Evolutionary conservation across 1,140 invertebrate genomes (phyloP).

Genomic region (Mactra quadrangularis): DNA sequence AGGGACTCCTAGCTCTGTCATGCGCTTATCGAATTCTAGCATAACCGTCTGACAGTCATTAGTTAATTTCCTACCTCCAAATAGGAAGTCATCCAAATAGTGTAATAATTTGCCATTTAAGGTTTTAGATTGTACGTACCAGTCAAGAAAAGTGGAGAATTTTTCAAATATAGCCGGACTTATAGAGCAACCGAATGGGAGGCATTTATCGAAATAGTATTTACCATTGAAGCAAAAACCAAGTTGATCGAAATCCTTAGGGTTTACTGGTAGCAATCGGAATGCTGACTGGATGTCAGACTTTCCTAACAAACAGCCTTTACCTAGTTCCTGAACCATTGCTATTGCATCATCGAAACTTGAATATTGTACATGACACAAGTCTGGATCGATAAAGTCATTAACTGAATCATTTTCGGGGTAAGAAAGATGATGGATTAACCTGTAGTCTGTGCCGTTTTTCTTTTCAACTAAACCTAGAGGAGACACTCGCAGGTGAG

Average conservation of each 20-base stretch:
- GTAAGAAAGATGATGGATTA: no score
- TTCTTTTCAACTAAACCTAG: constrained; percentile 22
- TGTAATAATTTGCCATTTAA: constrained; percentile 1
- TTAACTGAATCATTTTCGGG: no score
- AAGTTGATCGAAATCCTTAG: constrained; percentile 17
- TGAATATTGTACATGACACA: constrained; percentile 21
- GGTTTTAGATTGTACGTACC: neutral
- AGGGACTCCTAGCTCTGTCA: constrained; percentile 7
- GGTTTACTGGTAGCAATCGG: constrained; percentile 38
- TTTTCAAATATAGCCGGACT: constrained; percentile 55
- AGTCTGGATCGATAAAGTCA: constrained; percentile 10
- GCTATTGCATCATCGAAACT: constrained; percentile 25
- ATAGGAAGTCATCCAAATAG: constrained; percentile 10
- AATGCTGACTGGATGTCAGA: constrained; percentile 51
- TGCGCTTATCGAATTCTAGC: neutral
- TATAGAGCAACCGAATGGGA: neutral
- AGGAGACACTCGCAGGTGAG: constrained; percentile 17
- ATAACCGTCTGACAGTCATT: neutral
- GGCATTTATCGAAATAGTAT: no score
- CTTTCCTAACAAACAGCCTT: constrained; percentile 26
- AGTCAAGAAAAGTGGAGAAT: constrained; percentile 48
- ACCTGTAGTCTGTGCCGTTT: neutral
- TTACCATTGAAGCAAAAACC: neutral
- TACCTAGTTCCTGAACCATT: constrained; percentile 24
- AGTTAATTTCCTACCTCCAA: neutral